Evolutionary conservation across 2,113 vertebrate species (phyloP), one percentile per base, ranked within the genome.

Genomic region (Prochilodus magdalenae): DNA sequence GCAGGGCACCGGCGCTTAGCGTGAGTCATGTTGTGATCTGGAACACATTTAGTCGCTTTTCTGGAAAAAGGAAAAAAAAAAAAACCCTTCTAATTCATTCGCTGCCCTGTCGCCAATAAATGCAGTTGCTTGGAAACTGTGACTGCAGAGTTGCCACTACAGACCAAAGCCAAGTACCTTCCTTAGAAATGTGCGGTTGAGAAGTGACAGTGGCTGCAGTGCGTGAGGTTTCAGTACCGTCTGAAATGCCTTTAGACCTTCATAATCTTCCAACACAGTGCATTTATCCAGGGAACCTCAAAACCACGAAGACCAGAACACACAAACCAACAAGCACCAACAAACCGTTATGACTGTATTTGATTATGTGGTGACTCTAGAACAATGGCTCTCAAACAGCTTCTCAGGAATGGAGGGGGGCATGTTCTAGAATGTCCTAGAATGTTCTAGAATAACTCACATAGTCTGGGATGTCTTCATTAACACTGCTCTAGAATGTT

Each of bases 61-160:
- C 72, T 57, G 66, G 10, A n/a, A 69, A 51, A 75, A 75, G 67
- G 33, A n/a, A 69, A 33, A 20, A 36, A 62, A 12, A 49, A 49
- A 49, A 12, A 49, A 49, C 5, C 5, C 1, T 1, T 14, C 27
- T 49, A 22, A 78, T 89, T 83, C 78, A 67, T 44, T 67, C 57
- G 30, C 18, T 69, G 74, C 62, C 73, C 69, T 44, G 85, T 81
- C 57, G 67, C 86, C 79, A 84, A 62, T 82, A 86, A 80, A 83
- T 53, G 88, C 79, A 26, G 84, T 88, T 86, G 83, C 70, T 75
- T 72, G 59, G 76, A 81, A 77, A 79, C 67, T 55, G 77, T 79
- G 84, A 67, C 80, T 14, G 36, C 73, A 84, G 82, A 30, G 47
- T 40, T 75, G 53, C 65, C 44, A 79, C 29, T 20, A 22, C 70